Evolutionary conservation across 2,113 vertebrate genomes (phyloP).

Genomic region (Dicrurus megarhynchus): DNA sequence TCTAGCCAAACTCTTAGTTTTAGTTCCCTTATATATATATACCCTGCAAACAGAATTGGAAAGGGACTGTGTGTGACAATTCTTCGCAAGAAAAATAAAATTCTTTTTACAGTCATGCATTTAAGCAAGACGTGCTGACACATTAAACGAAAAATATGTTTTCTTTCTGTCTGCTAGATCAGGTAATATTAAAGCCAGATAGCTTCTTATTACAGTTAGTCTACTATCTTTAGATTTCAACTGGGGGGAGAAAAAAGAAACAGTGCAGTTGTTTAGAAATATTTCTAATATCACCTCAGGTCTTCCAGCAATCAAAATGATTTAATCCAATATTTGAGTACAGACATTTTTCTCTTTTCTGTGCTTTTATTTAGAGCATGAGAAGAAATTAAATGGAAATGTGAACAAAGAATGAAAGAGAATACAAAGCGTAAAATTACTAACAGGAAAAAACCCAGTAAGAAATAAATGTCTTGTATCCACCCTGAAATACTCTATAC

Average conservation of each 20-base stretch:
- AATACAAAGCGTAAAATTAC: neutral
- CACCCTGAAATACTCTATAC: neutral
- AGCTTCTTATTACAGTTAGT: neutral
- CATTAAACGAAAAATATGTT: neutral
- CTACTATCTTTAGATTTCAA: neutral
- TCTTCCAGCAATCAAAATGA: neutral
- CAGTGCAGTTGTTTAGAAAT: neutral
- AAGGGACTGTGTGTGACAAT: neutral
- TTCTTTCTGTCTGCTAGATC: neutral
- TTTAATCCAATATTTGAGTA: neutral
- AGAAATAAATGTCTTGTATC: neutral
- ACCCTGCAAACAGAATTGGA: neutral
- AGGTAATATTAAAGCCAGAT: neutral
- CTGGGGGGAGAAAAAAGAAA: rapidly evolving
- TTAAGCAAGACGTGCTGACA: neutral
- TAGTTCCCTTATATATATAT: neutral
- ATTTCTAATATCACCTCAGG: neutral
- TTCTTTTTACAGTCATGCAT: neutral
- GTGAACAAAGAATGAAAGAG: neutral
- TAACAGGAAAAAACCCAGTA: neutral
- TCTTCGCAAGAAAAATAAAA: neutral
- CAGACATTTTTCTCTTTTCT: neutral
- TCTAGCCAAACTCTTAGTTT: neutral
- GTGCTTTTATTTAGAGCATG: neutral
- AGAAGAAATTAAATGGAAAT: neutral